These are phyloP conservation scores for Artibeus lituratus DNA, from an alignment of 2,797 vertebrate genomes.

Conservation along the genomic window DNA sequence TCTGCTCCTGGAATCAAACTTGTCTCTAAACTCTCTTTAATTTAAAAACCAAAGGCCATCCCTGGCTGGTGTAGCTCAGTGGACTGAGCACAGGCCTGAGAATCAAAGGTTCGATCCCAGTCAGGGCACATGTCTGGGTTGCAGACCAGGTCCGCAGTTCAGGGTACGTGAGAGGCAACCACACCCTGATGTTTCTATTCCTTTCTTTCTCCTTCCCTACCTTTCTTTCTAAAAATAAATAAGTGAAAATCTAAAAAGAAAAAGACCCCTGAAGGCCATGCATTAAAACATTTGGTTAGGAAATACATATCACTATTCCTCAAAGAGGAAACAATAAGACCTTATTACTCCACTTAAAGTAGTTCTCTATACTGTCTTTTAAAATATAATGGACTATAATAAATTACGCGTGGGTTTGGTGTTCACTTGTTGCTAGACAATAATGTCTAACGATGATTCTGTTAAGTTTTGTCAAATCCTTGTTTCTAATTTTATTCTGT, in stretches of 20 bases:
- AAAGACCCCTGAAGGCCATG: neutral
- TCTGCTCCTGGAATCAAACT: constrained; percentile 19
- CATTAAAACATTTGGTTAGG: constrained; percentile 20
- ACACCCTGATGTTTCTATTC: too few species aligned
- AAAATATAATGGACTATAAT: neutral
- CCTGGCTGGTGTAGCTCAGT: too few species aligned
- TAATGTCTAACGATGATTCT: neutral
- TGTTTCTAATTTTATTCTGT: neutral
- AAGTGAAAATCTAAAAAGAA: too few species aligned
- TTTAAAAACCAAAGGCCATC: neutral
- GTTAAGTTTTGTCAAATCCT: neutral
- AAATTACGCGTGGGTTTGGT: constrained; percentile 20
- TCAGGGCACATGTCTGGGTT: too few species aligned
- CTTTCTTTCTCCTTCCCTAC: too few species aligned
- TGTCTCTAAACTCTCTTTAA: constrained; percentile 35
- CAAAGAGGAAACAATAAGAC: neutral
- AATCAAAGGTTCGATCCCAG: too few species aligned
- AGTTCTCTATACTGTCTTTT: neutral
- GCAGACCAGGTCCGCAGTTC: too few species aligned
- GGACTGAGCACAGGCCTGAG: too few species aligned
- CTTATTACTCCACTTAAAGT: neutral
- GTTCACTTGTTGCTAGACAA: neutral
- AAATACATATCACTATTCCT: neutral
- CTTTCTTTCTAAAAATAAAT: too few species aligned
- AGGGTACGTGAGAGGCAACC: too few species aligned